Evolutionary conservation across 2,888 invertebrate genomes (phyloP).

Genomic region (Steinernema carpocapsae): DNA sequence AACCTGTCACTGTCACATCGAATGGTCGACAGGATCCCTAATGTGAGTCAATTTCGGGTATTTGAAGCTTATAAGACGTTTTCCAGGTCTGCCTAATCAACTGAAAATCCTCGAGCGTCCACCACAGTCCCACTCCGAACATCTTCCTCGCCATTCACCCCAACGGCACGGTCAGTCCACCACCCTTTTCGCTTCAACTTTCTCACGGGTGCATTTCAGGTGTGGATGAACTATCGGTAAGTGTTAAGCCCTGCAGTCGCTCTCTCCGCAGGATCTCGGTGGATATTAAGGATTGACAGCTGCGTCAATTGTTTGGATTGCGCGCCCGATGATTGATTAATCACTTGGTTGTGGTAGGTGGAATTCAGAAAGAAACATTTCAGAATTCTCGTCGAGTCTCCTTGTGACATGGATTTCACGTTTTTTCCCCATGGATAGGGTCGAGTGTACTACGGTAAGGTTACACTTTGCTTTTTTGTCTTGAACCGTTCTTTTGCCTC

Average conservation of each 20-base stretch:
- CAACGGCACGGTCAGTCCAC: constrained; percentile 57
- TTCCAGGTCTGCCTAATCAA: constrained; percentile 44
- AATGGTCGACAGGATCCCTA: constrained; percentile 52
- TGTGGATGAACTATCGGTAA: constrained; percentile 63
- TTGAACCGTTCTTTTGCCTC: too few relatives aligned
- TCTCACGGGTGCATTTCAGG: constrained; percentile 55
- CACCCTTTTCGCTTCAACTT: constrained; percentile 20
- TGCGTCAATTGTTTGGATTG: constrained; percentile 35
- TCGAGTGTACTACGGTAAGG: constrained; percentile 60
- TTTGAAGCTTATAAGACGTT: too few relatives aligned
- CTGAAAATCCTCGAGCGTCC: constrained; percentile 59
- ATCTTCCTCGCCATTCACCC: constrained; percentile 68
- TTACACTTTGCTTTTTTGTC: too few relatives aligned
- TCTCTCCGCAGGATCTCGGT: too few relatives aligned
- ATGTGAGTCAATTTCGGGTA: too few relatives aligned
- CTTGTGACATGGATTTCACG: constrained; percentile 68
- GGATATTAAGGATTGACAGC: background rate
- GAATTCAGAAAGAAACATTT: constrained; percentile 32
- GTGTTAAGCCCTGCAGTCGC: background rate
- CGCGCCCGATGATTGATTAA: constrained; percentile 24
- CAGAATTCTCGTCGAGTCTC: constrained; percentile 64
- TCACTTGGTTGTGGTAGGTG: constrained; percentile 11
- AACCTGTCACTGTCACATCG: constrained; percentile 63
- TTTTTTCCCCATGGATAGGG: constrained; percentile 62
- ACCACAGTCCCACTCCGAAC: constrained; percentile 67